phyloP scores from a whole-genome alignment of 1,140 invertebrate species.

The Diploscapter pachys region DNA sequence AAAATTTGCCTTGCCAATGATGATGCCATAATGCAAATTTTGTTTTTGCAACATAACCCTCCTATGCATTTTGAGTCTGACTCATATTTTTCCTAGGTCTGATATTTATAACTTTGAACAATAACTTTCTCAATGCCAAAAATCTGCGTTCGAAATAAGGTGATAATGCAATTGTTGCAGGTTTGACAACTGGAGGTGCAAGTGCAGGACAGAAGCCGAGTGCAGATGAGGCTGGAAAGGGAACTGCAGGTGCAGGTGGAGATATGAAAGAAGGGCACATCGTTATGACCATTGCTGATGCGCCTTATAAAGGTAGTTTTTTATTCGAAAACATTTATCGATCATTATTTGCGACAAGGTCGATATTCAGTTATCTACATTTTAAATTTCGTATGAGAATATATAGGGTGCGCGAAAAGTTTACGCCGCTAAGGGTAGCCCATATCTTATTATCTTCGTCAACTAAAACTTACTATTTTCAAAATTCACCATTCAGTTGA shows the following conservation, averaged over 20 bases:
- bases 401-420: too few species aligned
- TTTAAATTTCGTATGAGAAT: not conserved
- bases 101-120: too few species aligned
- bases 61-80: too few species aligned
- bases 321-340: not conserved
- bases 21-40: too few species aligned
- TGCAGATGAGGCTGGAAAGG: conserved; percentile 5
- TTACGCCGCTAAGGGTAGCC: too few species aligned
- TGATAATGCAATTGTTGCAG: too few species aligned
- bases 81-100: too few species aligned
- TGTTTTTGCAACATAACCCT: too few species aligned
- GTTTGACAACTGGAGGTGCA: not conserved
- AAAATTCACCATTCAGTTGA: not conserved
- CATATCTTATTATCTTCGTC: not conserved
- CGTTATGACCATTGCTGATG: conserved; percentile 20
- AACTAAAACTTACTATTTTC: not conserved
- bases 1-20: too few species aligned
- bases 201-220: conserved; percentile 15
- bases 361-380: not conserved
- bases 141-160: too few species aligned
- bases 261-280: conserved; percentile 10
- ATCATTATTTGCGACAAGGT: not conserved
- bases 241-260: conserved; percentile 1
- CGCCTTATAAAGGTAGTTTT: conserved; percentile 14
- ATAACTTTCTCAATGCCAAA: too few species aligned